Evolutionary conservation across 2,113 vertebrate species (phyloP).

Genomic region (Haemorhous mexicanus): DNA sequence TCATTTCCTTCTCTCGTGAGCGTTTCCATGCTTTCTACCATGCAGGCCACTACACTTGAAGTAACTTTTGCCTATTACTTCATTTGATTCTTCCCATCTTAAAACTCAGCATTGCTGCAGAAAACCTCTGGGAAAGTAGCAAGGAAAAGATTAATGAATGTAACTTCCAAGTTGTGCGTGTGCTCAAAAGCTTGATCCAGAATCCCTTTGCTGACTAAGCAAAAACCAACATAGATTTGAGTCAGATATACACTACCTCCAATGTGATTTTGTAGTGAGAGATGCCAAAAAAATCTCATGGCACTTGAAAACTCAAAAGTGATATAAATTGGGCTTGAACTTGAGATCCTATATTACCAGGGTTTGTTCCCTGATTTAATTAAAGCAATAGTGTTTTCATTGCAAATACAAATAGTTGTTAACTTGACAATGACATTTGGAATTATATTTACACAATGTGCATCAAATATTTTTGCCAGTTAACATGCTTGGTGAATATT

Average conservation of each 20-base stretch:
- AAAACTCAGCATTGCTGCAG: background rate
- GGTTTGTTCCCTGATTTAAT: background rate
- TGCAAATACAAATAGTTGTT: background rate
- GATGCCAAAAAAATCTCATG: background rate
- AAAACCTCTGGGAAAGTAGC: background rate
- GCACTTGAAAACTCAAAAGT: background rate
- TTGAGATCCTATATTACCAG: background rate
- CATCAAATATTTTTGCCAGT: background rate
- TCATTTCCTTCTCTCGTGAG: background rate
- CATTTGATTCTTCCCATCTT: background rate
- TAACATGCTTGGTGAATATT: background rate
- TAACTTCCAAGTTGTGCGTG: background rate
- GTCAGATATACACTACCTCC: background rate
- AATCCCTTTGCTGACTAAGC: background rate
- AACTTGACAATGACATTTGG: background rate
- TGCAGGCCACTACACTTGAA: constrained; percentile 1
- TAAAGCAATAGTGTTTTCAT: background rate
- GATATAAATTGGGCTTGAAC: background rate
- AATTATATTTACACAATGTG: background rate
- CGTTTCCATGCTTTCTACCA: background rate
- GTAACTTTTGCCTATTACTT: constrained; percentile 29
- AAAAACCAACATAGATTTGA: background rate
- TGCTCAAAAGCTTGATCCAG: background rate
- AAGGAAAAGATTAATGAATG: constrained; percentile 26
- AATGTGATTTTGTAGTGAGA: background rate